A percentile compares a stretch with the other conserved stretches of the same genome.
These are phyloP conservation scores for Exocentrus adspersus DNA, from an alignment of 2,888 invertebrate species.

Conservation along the genomic window DNA sequence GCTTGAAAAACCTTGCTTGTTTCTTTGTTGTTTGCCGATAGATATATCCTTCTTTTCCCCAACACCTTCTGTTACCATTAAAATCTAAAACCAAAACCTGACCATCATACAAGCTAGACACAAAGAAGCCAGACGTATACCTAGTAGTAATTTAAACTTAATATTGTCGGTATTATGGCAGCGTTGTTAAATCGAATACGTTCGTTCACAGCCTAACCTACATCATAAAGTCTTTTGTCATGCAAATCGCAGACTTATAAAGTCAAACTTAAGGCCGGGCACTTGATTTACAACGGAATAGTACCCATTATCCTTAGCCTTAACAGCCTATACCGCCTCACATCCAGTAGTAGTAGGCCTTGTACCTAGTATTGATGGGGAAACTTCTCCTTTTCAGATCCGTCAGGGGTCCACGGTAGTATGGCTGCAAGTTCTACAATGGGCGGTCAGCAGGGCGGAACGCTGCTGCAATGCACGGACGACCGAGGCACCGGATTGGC, in stretches of 20 bases:
- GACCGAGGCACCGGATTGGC: conserved; percentile 69
- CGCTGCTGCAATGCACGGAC: conserved; percentile 73
- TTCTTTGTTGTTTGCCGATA: too few species aligned
- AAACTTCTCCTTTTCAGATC: conserved; percentile 45
- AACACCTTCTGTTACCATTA: too few species aligned
- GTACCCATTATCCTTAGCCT: conserved; percentile 11
- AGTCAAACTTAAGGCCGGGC: conserved; percentile 27
- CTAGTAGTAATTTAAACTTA: too few species aligned
- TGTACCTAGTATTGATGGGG: conserved; percentile 6
- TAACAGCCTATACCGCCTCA: conserved; percentile 20
- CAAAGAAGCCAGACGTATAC: too few species aligned
- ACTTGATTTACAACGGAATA: conserved; percentile 30
- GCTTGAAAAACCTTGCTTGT: too few species aligned
- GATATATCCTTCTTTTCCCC: too few species aligned
- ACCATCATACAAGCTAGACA: too few species aligned
- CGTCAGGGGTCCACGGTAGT: conserved; percentile 61
- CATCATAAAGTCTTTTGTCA: conserved; percentile 28
- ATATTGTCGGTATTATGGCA: too few species aligned
- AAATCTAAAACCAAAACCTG: too few species aligned
- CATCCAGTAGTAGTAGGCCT: conserved; percentile 14
- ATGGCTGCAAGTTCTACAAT: conserved; percentile 75
- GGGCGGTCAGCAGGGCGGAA: conserved; percentile 68
- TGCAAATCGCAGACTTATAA: conserved; percentile 24
- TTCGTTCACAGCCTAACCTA: conserved; percentile 19
- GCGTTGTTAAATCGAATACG: background rate